A percentile compares a stretch with the other conserved stretches of the same genome.
Conservation (phyloP, 1,140 invertebrate species). For the Metopolophium dirhodum region DNA sequence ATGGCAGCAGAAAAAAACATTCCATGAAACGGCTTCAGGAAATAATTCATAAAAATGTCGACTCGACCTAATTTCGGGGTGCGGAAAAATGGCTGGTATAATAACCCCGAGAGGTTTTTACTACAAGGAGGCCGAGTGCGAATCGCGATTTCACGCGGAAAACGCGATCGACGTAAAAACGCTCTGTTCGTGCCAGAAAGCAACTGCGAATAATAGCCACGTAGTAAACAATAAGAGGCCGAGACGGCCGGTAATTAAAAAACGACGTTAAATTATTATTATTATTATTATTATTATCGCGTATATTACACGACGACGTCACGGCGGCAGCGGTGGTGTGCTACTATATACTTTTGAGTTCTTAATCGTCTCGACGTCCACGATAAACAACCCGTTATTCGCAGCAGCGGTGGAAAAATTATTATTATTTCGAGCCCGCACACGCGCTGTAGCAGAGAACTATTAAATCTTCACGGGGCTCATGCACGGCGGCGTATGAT, state of each 20-base stretch:
- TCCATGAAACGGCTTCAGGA: slow-evolving; percentile 19
- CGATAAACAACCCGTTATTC: slow-evolving; percentile 18
- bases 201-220: not conserved
- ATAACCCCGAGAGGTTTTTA: not conserved
- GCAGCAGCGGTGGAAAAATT: not conserved
- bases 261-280: not conserved
- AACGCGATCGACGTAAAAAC: not conserved
- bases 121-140: not conserved
- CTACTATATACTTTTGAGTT: not conserved
- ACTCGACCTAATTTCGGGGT: slow-evolving; percentile 16
- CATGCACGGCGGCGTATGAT: not conserved
- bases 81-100: not conserved
- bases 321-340: not conserved
- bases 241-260: not conserved
- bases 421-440: not conserved
- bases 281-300: not conserved
- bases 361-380: slow-evolving; percentile 9
- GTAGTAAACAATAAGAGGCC: not conserved
- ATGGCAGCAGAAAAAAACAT: not conserved
- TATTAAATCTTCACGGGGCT: not conserved
- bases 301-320: not conserved
- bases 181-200: not conserved
- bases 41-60: slow-evolving; percentile 38
- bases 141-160: not conserved
- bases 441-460: not conserved